Conservation (phyloP, 2,888 invertebrate genomes). For the Glaucopsyche alexis region DNA sequence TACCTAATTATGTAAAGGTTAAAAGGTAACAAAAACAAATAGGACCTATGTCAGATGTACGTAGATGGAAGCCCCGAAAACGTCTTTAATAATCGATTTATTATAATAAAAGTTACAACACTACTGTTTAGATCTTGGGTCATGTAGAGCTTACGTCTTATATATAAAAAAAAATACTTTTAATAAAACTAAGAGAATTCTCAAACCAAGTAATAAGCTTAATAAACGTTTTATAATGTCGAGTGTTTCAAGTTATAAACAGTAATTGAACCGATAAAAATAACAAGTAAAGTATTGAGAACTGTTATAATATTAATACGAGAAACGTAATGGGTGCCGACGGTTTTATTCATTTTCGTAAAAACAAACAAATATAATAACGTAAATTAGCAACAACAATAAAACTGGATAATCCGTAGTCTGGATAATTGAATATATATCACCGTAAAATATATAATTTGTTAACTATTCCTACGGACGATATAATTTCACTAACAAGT, state of each 20-base stretch:
- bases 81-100: not conserved
- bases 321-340: not conserved
- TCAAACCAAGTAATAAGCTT: not conserved
- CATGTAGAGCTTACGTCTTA: too few species aligned
- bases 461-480: not conserved
- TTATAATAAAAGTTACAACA: too few species aligned
- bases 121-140: too few species aligned
- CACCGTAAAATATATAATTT: conserved; percentile 7
- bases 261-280: not conserved
- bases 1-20: too few species aligned
- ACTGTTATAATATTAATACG: not conserved
- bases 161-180: not conserved
- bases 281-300: not conserved
- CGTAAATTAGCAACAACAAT: not conserved
- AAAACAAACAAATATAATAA: conserved; percentile 21
- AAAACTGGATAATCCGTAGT: not conserved
- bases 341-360: not conserved
- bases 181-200: not conserved
- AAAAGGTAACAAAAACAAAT: too few species aligned
- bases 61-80: too few species aligned
- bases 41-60: too few species aligned
- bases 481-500: not conserved
- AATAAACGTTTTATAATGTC: conserved; percentile 2
- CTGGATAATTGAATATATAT: not conserved
- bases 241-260: not conserved